phyloP scores from a whole-genome alignment of 1,140 invertebrate species.

The Drusus annulatus region DNA sequence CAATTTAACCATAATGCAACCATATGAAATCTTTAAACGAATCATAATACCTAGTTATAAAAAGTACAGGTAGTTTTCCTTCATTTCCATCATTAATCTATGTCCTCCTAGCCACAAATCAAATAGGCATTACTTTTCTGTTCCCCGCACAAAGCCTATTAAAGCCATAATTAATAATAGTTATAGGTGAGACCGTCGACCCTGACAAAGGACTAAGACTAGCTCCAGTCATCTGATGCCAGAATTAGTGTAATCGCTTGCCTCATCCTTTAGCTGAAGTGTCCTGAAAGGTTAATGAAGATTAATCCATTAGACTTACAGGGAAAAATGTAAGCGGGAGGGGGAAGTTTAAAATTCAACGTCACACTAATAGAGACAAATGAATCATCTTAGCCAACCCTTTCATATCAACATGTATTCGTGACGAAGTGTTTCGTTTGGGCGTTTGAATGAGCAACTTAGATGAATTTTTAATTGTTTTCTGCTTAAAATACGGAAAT shows the following conservation, averaged over 20 bases:
- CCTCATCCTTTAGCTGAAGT: constrained; percentile 41
- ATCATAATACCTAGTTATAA: too few species aligned
- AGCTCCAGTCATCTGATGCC: neutral
- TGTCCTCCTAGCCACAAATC: too few species aligned
- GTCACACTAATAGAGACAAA: constrained; percentile 49
- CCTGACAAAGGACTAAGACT: neutral
- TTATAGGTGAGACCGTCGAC: neutral
- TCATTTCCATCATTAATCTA: too few species aligned
- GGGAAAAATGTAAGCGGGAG: constrained; percentile 35
- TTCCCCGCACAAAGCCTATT: too few species aligned
- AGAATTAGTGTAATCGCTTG: constrained; percentile 38
- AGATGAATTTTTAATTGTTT: too few species aligned
- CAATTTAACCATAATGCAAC: too few species aligned
- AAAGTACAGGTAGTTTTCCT: too few species aligned
- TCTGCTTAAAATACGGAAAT: too few species aligned
- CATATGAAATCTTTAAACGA: too few species aligned
- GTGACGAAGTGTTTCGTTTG: constrained; percentile 3
- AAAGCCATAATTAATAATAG: neutral
- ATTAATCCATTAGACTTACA: constrained; percentile 50
- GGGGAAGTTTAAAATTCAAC: constrained; percentile 43
- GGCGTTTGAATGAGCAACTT: too few species aligned
- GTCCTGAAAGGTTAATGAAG: constrained; percentile 51
- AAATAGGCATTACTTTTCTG: too few species aligned
- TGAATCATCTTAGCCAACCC: constrained; percentile 35
- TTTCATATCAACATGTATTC: constrained; percentile 30